Base-by-base conservation (phyloP, 1,140 invertebrate species). In the Saccostrea glomerata region DNA sequence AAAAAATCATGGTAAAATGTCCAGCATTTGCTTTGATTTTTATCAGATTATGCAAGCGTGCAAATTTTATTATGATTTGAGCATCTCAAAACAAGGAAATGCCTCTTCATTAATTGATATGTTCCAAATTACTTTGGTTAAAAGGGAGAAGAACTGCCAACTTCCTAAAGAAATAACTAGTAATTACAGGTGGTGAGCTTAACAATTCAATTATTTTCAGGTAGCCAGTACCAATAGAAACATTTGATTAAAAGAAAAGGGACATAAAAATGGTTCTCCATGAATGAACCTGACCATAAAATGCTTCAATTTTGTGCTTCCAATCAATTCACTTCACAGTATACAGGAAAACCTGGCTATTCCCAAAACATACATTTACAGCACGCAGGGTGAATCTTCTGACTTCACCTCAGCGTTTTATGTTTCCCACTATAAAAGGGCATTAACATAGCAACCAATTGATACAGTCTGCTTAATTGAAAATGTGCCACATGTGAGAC, bases 21-120 rank as follows among this genome's bases (percentile, higher is more conserved):
- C 25, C 70, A 36, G 70, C 30, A 36, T 30, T 30, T 30, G 70
- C 70, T 77, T 77, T 77, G 70, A 77, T 77, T 77, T 77, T 36
- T 77, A 77, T 77, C 70, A 77, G 70, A 77, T 77, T 77, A 77
- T 77, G 70, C 70, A 77, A 77, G 70, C 70, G 70, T 77, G 30
- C 23, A 77, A 36, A 77, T 25, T 77, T 77, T 77, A 77, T 77
- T 25, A 77, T 77, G 70, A 77, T 77, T 77, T 77, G 70, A 30
- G 23, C 70, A 25, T 15, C 70, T 36, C 23, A 36, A 15, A 77
- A 15, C 30, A 3, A 36, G 15, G 30, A 20, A 77, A 77, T 17
- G 30, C 23, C 70, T 77, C 2, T 36, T 77, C 30, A 77, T 77
- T 77, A 77, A 77, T 77, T 77, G 70, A 77, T 77, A 77, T 77